Base-by-base conservation (phyloP, 1,140 invertebrate species). In the Cotesia typhae region DNA sequence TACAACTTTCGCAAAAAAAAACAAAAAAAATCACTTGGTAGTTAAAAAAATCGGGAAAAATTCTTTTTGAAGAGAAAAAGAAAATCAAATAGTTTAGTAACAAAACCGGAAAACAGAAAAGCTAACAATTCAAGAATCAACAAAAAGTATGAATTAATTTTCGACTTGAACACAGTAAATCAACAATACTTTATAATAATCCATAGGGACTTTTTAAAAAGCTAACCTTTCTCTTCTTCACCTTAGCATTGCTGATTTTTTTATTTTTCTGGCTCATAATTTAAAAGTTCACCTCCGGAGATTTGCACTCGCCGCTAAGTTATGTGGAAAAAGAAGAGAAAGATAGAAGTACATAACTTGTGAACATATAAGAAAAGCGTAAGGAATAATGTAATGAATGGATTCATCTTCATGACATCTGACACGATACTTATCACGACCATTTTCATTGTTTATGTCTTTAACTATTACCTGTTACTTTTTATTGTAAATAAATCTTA, bases 131-230 rank as follows among this genome's bases (percentile, higher is more conserved):
- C n/a, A 17, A 10, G 60, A 63, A 12, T 63, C 37, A 41, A 28
- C 6, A 47, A 66, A 59, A 38, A 82, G 78, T 82, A 81, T 82
- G 79, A 84, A 84, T 84, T 83, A 85, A 83, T 83, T 83, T 83
- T 81, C 76, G 68, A 76, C 72, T 75, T 76, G 74, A 81, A 80
- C 80, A 79, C 82, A 81, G 80, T 84, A 83, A 84, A 83, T 84
- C 81, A 83, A 82, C 77, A 69, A 71, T 64, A 47, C 63, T 67
- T 28, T 28, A 28, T 28, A 28, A 70, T 53, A 74, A 60, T 74
- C 55, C 69, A 47, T 47, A 38, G 63, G 41, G 17, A 67, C 55
- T 67, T 51, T 71, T 74, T 74, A 71, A 65, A 65, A 55, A 52
- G 38, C 36, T 10, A 47, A 47, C 7, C 55, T 67, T 60, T 63